Percentiles rank a stretch among this genome's conserved stretches.
These are phyloP conservation scores for Phrynocephalus forsythii DNA, from an alignment of 2,797 vertebrate genomes.

Conservation along the genomic window DNA sequence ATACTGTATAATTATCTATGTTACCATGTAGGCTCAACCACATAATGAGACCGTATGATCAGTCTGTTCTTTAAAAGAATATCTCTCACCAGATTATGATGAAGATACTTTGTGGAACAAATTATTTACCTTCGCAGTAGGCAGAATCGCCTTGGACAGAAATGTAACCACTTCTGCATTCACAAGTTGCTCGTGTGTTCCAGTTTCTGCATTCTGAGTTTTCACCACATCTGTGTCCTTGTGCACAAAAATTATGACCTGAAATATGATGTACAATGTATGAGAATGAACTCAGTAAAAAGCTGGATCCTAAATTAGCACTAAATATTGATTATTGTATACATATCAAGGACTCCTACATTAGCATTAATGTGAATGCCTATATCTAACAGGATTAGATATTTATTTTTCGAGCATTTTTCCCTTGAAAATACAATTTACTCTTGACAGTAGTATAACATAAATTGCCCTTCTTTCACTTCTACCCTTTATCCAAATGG, in stretches of 20 bases:
- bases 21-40: background rate
- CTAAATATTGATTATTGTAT: background rate
- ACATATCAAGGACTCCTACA: slow-evolving; percentile 2
- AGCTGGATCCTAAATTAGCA: background rate
- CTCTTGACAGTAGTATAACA: background rate
- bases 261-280: slow-evolving; percentile 55
- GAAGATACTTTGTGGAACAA: background rate
- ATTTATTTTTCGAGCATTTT: too few species aligned
- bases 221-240: slow-evolving; percentile 91
- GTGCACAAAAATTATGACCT: slow-evolving; percentile 96
- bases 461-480: background rate
- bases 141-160: slow-evolving; percentile 89
- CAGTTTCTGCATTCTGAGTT: slow-evolving; percentile 94
- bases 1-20: background rate
- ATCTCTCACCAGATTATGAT: background rate
- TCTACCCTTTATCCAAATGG: background rate
- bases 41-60: background rate
- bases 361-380: background rate
- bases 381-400: too few species aligned
- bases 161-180: slow-evolving; percentile 90
- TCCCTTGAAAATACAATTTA: background rate
- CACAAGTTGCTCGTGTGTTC: slow-evolving; percentile 92
- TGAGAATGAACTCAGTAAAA: slow-evolving; percentile 24
- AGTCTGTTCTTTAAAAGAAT: background rate
- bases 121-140: slow-evolving; percentile 91